These are phyloP conservation scores for Pararge aegeria DNA, from an alignment of 1,140 invertebrate species.

Conservation along the genomic window DNA sequence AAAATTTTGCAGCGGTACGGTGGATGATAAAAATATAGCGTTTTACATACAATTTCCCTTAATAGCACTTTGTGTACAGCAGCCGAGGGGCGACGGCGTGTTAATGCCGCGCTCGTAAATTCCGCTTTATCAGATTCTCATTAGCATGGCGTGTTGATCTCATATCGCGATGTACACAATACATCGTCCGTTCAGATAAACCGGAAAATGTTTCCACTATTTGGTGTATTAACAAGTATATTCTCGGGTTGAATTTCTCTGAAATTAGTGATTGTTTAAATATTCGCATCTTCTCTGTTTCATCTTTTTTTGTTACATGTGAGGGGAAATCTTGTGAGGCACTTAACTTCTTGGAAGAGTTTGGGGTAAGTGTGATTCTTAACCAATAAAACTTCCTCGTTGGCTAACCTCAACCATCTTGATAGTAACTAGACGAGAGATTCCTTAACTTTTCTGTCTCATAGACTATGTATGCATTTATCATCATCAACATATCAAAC, in stretches of 20 bases:
- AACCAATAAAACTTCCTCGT: too few species aligned
- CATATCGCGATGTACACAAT: constrained; percentile 43
- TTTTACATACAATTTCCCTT: constrained; percentile 1
- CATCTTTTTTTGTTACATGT: too few species aligned
- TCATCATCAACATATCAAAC: too few species aligned
- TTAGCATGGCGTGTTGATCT: constrained; percentile 53
- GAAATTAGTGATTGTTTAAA: neutral
- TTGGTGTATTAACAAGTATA: constrained; percentile 3
- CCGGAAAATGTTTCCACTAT: neutral
- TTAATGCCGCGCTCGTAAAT: constrained; percentile 44
- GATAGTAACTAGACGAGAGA: too few species aligned
- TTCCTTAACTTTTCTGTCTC: too few species aligned
- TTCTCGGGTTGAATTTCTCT: neutral
- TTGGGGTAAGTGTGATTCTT: too few species aligned
- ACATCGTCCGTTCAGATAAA: constrained; percentile 24
- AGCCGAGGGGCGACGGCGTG: constrained; percentile 6
- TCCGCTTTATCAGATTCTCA: constrained; percentile 60
- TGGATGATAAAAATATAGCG: neutral
- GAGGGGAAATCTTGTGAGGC: too few species aligned
- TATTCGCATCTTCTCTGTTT: too few species aligned
- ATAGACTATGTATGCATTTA: too few species aligned
- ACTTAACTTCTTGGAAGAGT: too few species aligned
- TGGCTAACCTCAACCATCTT: too few species aligned
- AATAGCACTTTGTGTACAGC: constrained; percentile 2
- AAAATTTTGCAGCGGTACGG: neutral